Evolutionary conservation across 1,140 invertebrate species (phyloP).

Genomic region (Panonychus citri): DNA sequence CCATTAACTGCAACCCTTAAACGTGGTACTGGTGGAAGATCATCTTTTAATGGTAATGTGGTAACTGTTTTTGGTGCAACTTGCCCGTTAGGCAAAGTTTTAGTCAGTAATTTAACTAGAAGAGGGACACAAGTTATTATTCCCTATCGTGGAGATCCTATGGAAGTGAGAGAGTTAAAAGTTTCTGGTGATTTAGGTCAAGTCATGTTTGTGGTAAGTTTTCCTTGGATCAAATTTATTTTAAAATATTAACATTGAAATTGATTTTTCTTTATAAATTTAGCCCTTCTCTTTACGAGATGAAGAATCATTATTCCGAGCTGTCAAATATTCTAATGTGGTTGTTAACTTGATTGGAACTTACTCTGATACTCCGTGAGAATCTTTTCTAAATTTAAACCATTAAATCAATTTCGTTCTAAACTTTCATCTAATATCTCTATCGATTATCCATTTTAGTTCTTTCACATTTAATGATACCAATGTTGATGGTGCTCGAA

Average conservation of each 20-base stretch:
- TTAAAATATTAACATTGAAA: neutral
- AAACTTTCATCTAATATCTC: conserved; percentile 1
- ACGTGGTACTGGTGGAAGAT: conserved; percentile 64
- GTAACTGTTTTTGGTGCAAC: conserved; percentile 85
- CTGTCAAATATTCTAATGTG: conserved; percentile 83
- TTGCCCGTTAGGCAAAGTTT: conserved; percentile 61
- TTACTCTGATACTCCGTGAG: conserved; percentile 59
- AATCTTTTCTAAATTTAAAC: neutral
- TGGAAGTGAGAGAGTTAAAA: conserved; percentile 48
- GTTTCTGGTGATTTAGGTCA: conserved; percentile 83
- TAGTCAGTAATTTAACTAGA: conserved; percentile 62
- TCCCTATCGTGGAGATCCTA: conserved; percentile 69
- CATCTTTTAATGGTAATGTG: conserved; percentile 84
- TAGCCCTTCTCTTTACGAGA: conserved; percentile 58
- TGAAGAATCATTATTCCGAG: conserved; percentile 61
- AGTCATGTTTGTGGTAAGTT: conserved; percentile 42
- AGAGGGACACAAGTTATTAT: conserved; percentile 53
- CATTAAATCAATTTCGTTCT: conserved; percentile 1
- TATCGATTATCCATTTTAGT: conserved; percentile 14
- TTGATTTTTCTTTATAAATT: neutral
- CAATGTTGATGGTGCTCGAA: conserved; percentile 31
- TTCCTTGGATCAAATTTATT: neutral
- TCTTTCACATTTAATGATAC: conserved; percentile 64
- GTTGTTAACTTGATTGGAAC: conserved; percentile 85
- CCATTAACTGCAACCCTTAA: conserved; percentile 1